Conservation (phyloP, 2,888 invertebrate genomes). For the Drosophila aldrichi region DNA sequence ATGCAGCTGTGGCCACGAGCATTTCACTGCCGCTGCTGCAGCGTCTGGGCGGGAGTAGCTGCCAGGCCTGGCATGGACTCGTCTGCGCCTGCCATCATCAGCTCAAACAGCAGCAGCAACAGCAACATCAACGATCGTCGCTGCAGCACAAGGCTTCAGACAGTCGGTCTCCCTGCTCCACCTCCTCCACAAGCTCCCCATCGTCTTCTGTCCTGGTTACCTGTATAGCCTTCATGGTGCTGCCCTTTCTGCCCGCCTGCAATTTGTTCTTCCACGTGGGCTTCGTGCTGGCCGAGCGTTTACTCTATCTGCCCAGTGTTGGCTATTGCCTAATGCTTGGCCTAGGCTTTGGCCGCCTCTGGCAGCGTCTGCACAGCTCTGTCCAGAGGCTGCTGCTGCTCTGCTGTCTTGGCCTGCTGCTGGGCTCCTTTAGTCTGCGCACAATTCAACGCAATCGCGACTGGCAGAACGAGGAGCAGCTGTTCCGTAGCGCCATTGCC, state of each 20-base stretch:
- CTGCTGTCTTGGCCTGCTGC: slow-evolving; percentile 86
- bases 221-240: slow-evolving; percentile 90
- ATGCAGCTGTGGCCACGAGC: slow-evolving; percentile 45
- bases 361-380: slow-evolving; percentile 65
- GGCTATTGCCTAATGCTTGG: slow-evolving; percentile 96
- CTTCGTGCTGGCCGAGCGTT: slow-evolving; percentile 98
- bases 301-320: slow-evolving; percentile 97
- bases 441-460: slow-evolving; percentile 94
- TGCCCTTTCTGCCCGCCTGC: slow-evolving; percentile 97
- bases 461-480: slow-evolving; percentile 96
- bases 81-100: slow-evolving; percentile 58
- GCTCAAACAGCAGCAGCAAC: slow-evolving; percentile 11
- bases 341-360: slow-evolving; percentile 88
- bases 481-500: slow-evolving; percentile 95
- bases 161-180: neutral
- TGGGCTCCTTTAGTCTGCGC: slow-evolving; percentile 90
- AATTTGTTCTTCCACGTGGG: slow-evolving; percentile 99
- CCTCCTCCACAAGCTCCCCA: slow-evolving; percentile 65
- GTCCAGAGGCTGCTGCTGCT: slow-evolving; percentile 74
- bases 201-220: slow-evolving; percentile 86
- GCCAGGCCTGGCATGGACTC: slow-evolving; percentile 89
- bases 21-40: slow-evolving; percentile 53
- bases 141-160: neutral
- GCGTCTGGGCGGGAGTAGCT: slow-evolving; percentile 86
- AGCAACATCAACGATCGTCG: neutral